Conservation (phyloP, 1,140 invertebrate species). For the Pseudomyrmex flavicornis region DNA sequence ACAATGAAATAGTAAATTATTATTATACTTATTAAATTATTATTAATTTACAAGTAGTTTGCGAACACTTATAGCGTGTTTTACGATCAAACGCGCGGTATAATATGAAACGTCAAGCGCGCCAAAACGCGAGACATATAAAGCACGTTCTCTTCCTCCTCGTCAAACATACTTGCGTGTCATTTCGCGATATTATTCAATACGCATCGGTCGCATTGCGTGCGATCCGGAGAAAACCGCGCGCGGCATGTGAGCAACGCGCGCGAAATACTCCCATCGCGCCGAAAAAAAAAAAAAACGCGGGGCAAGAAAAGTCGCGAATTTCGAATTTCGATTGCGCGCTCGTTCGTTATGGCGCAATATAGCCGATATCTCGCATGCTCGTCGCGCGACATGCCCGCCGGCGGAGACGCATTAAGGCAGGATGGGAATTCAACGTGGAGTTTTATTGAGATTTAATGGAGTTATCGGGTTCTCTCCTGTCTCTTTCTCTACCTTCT, state of each 20-base stretch:
- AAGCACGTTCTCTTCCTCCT: not conserved
- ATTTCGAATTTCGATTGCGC: slow-evolving; percentile 17
- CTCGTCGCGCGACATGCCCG: slow-evolving; percentile 55
- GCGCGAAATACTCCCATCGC: not conserved
- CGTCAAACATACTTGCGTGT: too few species aligned
- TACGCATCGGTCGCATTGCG: not conserved
- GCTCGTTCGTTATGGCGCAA: not conserved
- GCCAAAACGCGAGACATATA: not conserved
- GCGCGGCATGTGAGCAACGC: not conserved
- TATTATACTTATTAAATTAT: too few species aligned
- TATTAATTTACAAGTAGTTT: not conserved
- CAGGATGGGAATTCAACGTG: slow-evolving; percentile 45
- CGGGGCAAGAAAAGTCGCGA: not conserved
- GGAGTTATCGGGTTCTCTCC: slow-evolving; percentile 69
- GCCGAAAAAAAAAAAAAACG: not conserved
- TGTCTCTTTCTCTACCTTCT: not conserved
- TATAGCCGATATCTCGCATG: not conserved
- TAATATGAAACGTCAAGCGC: not conserved
- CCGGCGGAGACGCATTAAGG: slow-evolving; percentile 43
- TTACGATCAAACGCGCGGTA: too few species aligned
- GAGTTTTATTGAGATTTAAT: slow-evolving; percentile 69
- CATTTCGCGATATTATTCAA: not conserved
- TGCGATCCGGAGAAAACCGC: not conserved
- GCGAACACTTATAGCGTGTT: too few species aligned
- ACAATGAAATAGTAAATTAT: not conserved